Conservation (phyloP, 2,797 vertebrate species). For the Spheniscus humboldti region DNA sequence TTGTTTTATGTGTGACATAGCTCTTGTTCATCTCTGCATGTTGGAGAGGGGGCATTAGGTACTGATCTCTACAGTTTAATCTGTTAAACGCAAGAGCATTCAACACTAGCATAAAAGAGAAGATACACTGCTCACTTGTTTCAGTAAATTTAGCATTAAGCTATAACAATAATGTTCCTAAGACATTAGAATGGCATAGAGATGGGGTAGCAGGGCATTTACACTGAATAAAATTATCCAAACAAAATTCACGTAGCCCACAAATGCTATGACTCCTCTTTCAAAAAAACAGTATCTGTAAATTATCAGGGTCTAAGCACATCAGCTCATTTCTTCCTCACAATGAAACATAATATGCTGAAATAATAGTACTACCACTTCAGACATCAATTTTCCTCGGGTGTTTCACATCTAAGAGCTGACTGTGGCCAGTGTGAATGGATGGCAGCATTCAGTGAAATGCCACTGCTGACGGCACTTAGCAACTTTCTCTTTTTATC, state of each 20-base stretch:
- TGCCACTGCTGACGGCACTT: background rate
- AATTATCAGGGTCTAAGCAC: background rate
- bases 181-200: background rate
- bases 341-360: background rate
- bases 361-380: background rate
- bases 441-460: background rate
- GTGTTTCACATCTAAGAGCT: background rate
- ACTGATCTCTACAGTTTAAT: background rate
- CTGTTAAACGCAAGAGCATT: background rate
- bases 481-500: background rate
- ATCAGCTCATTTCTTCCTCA: background rate
- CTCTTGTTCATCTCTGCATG: background rate
- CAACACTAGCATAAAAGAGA: background rate
- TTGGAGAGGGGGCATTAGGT: background rate
- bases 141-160: background rate
- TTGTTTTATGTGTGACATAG: background rate
- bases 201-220: background rate
- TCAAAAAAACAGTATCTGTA: background rate
- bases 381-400: background rate
- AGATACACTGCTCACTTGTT: background rate
- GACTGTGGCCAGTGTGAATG: background rate
- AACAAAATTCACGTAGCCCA: background rate
- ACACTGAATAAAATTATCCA: background rate
- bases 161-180: background rate
- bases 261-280: background rate